Percentiles rank a stretch among this genome's conserved stretches.
These are phyloP conservation scores for Catharus minimus DNA, from an alignment of 2,113 vertebrate genomes.

Conservation along the genomic window DNA sequence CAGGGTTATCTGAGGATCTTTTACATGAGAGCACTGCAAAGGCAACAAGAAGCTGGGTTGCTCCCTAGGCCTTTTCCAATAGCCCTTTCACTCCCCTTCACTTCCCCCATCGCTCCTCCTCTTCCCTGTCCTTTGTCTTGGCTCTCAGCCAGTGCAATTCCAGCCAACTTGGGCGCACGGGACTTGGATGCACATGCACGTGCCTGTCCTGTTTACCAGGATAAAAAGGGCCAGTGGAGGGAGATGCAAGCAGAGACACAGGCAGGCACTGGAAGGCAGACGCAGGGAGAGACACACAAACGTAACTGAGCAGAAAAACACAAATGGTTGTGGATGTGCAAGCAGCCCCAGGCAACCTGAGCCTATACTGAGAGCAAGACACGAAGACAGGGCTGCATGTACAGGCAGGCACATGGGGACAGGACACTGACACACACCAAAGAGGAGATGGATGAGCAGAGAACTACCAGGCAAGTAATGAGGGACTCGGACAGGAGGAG, in stretches of 20 bases:
- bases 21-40: background rate
- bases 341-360: background rate
- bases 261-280: background rate
- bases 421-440: background rate
- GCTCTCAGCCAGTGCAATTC: fast-evolving
- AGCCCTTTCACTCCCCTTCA: background rate
- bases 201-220: background rate
- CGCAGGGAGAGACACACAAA: fast-evolving
- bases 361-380: background rate
- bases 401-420: background rate
- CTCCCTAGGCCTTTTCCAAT: background rate
- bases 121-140: background rate
- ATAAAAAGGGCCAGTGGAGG: background rate
- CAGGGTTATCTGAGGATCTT: constrained; percentile 15
- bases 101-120: background rate
- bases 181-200: background rate
- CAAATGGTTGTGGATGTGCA: background rate
- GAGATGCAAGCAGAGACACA: background rate
- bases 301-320: background rate
- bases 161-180: fast-evolving
- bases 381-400: fast-evolving
- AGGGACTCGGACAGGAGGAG: background rate
- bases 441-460: background rate
- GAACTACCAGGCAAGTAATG: background rate
- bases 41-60: background rate